phyloP scores from a whole-genome alignment of 2,888 invertebrate species.

The Dasypogon diadema region DNA sequence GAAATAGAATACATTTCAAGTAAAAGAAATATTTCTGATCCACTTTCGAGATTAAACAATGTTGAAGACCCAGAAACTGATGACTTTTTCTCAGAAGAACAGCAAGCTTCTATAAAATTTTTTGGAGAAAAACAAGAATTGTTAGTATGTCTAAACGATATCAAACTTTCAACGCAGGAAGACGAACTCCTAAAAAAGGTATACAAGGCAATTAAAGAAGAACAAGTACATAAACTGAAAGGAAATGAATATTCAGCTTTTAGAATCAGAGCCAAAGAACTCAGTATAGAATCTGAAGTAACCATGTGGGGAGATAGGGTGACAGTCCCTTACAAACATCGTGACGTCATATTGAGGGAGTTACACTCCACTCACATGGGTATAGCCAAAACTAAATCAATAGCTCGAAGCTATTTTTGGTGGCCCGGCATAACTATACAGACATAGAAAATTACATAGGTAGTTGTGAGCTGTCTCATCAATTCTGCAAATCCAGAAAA shows the following conservation, averaged over 20 bases:
- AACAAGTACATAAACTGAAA: neutral
- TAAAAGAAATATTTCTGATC: neutral
- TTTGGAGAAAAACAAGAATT: conserved; percentile 32
- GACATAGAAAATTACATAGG: conserved; percentile 9
- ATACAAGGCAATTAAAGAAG: neutral
- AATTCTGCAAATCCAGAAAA: conserved; percentile 6
- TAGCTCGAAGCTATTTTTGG: conserved; percentile 49
- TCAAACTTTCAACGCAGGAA: conserved; percentile 13
- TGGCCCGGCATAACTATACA: conserved; percentile 40
- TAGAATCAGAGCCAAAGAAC: neutral
- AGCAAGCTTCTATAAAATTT: conserved; percentile 44
- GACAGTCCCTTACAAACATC: neutral
- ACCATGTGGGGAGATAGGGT: neutral
- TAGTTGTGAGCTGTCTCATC: neutral
- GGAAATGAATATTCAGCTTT: neutral
- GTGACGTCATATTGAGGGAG: conserved; percentile 4
- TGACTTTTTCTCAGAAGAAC: no score
- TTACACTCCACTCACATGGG: conserved; percentile 50
- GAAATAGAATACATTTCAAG: no score
- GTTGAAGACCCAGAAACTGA: no score
- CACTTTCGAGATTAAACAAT: neutral
- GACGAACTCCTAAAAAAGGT: neutral
- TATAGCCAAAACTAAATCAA: conserved; percentile 47
- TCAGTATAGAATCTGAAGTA: neutral
- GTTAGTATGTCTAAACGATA: conserved; percentile 5